Base-by-base conservation (phyloP, 2,888 invertebrate genomes). In the Philhelius pedissequus region DNA sequence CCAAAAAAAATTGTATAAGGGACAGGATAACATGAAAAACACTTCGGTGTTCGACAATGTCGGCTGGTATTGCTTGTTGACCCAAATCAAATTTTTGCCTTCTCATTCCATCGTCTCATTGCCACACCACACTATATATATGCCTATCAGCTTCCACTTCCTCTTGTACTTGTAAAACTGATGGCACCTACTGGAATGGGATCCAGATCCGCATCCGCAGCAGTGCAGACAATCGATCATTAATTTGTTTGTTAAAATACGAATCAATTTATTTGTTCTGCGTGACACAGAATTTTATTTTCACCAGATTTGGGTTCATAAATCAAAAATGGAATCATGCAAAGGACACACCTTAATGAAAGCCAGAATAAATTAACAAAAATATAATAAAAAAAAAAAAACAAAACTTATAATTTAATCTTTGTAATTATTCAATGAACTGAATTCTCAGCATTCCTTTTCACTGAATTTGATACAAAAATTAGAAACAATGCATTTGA, bases 221-320 rank as follows among this genome's bases (percentile, higher is more conserved):
- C 60, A 73, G 40, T 73, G 66, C 64, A 58, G 58, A 77, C 66
- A 81, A 35, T 50, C 32, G 52, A 71, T 81, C 70, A 58, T 71
- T 71, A 76, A 81, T 81, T 76, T 76, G 76, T 58, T 35, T 56
- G 52, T 54, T 76, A 64, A 22, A 38, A 64, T 66, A 66, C 48
- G 70, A 71, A 81, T 76, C 64, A 81, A 81, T 81, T 64, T 81
- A 81, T 76, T 66, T 45, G 70, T 66, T 62, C 35, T 40, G 45
- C 64, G 64, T 64, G 64, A 48, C 48, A 48, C 38, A 27, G 35
- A 6, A 27, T 30, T 60, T 35, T 79, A 15, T 66, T 66, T 62
- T 40, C 15, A 40, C 22, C 60, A 38, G 9, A 27, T 62, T 43
- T 43, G 60, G 27, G 18, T 30, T 62, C 60, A 62, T 62, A 62